Evolutionary conservation across 1,140 invertebrate species (phyloP), one percentile per base, ranked within the genome.

Genomic region (Heliconius congener): DNA sequence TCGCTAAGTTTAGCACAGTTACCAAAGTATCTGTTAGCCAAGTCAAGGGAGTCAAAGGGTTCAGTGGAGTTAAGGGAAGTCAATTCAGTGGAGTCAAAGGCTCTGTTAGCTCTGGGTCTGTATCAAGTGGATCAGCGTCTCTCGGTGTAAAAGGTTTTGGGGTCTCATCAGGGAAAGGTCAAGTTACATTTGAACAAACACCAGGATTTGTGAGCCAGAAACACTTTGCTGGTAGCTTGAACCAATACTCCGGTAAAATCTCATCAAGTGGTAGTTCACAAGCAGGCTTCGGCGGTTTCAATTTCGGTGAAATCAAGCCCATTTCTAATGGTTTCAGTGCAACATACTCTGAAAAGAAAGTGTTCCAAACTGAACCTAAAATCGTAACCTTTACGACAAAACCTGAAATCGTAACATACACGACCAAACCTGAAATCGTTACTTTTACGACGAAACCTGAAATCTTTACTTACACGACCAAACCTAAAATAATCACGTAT

Each of bases 301-400:
- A 85, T 23, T 84, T 84, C 6, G 42, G 72, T 0, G 80, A 91
- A 76, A 74, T 92, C 27, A 88, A 86, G 13, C 92, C 92, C 0
- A 85, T 93, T 13, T 81, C 86, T 0, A 92, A 93, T 34, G 87
- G 82, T 13, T 91, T 88, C 83, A 89, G 82, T 60, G 87, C 91
- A 0, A 88, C 90, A 0, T 92, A 89, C 60, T 82, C 89, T 1
- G 90, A 93, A 76, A 90, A 93, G 81, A 92, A 93, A 73, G 81
- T 92, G 8, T 93, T 86, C 86, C 88, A 94, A 84, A 86, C 85
- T 27, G 88, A 93, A 78, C 92, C 92, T 0, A 85, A 91, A 79
- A 82, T 85, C 27, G 73, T 88, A 2, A 90, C 88, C 5, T 90
- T 78, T 78, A 88, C 88, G 16, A 89, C 88, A 1, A 88, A 88